Base-by-base conservation (phyloP, 1,140 invertebrate species). In the Polypedilum pembai region DNA sequence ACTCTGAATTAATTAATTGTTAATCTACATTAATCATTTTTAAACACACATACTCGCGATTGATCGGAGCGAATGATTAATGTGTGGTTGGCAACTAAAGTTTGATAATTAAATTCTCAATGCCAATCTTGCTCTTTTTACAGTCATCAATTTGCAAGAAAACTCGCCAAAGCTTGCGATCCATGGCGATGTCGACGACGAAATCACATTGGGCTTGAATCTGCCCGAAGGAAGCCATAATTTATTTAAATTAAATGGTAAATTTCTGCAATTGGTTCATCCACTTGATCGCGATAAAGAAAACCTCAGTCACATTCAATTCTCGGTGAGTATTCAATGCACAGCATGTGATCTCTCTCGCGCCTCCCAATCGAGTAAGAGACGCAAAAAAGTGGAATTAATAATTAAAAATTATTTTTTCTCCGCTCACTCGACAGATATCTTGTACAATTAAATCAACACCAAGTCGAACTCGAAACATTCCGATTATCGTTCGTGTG, bases 261-360 rank as follows among this genome's bases (percentile, higher is more conserved):
- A 94, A 81, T 88, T 87, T 75, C 82, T 96, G 4, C 88, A 91
- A 79, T 83, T 96, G 18, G 83, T 93, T 41, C 84, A 91, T 76
- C 92, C 93, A 0, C 80, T 96, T 41, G 94, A 96, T 81, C 87
- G 93, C 78, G 94, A 95, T 83, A 88, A 87, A 73, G 90, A 92
- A 78, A 93, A 93, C 83, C 84, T 94, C 40, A 94, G 92, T 41
- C 92, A 94, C 81, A 89, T 94, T 80, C 90, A 94, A 1, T 93
- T 95, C 81, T 91, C 94, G 88, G 92, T 94, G 82, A 83, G 79
- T 78, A 66, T 8, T 21, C 8, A 69, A 18, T 69, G 45, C 65
- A 18, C 65, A 69, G 17, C 65, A 74, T 17, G 40, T 33, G 73
- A 41, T 33, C 24, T 21, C 24, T 21, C 24, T 33, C 5, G 24